Evolutionary conservation across 2,888 invertebrate genomes (phyloP).

Genomic region (Stegana nigrithorax): DNA sequence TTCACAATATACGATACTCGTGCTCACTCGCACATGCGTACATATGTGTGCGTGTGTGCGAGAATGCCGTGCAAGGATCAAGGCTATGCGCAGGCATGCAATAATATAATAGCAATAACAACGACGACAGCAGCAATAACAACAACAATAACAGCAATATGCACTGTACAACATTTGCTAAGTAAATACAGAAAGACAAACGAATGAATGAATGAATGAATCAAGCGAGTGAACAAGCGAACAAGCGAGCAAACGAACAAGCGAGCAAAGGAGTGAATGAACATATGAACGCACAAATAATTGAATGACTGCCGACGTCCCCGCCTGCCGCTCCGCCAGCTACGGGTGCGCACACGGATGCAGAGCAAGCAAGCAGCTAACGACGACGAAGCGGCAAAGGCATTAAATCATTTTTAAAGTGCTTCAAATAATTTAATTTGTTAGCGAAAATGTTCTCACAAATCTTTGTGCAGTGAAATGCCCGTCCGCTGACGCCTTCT

Average conservation of each 20-base stretch:
- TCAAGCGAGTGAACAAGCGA: too few relatives aligned
- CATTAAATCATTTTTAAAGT: constrained; percentile 19
- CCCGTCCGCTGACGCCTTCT: not conserved
- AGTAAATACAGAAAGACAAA: not conserved
- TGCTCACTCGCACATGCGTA: too few relatives aligned
- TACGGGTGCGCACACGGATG: not conserved
- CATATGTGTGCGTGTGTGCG: too few relatives aligned
- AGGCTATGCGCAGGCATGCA: not conserved
- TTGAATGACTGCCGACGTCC: too few relatives aligned
- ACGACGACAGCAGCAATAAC: not conserved
- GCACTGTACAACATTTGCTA: not conserved
- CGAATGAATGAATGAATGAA: too few relatives aligned
- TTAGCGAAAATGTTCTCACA: constrained; percentile 36
- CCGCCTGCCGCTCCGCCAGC: too few relatives aligned
- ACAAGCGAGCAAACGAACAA: too few relatives aligned
- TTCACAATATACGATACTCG: too few relatives aligned
- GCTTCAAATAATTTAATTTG: constrained; percentile 42
- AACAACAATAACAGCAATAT: too few relatives aligned
- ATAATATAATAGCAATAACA: not conserved
- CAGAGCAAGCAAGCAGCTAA: not conserved
- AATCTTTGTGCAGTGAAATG: constrained; percentile 21
- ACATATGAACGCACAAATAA: too few relatives aligned
- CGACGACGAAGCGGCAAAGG: not conserved
- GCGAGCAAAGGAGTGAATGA: too few relatives aligned
- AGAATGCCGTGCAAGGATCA: constrained; percentile 5